Evolutionary conservation across 2,888 invertebrate genomes (phyloP).

Genomic region (Eristalis pertinax): DNA sequence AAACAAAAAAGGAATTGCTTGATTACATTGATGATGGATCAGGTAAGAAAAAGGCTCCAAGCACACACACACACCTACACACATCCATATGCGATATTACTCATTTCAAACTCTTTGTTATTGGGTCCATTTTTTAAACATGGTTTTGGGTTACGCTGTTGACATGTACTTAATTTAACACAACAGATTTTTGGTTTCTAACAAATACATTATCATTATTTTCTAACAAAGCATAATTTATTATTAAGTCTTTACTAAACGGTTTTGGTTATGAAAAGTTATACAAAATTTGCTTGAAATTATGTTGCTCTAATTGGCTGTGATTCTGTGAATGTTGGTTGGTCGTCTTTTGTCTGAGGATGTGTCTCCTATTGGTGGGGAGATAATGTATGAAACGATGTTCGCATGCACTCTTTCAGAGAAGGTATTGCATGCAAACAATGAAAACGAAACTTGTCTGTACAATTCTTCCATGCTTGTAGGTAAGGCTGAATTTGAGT

Average conservation of each 20-base stretch:
- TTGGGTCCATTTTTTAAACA: background rate
- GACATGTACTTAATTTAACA: background rate
- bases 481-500: background rate
- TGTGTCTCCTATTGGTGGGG: background rate
- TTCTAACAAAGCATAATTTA: background rate
- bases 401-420: background rate
- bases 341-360: background rate
- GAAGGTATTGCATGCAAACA: background rate
- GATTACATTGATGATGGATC: constrained; percentile 81
- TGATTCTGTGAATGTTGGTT: background rate
- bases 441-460: background rate
- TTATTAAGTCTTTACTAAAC: background rate
- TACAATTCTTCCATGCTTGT: background rate
- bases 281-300: background rate
- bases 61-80: background rate
- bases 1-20: constrained; percentile 79
- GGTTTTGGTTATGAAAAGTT: background rate
- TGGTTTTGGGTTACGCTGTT: background rate
- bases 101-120: background rate
- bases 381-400: background rate
- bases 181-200: background rate
- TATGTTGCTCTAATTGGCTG: background rate
- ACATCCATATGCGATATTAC: background rate
- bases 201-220: background rate
- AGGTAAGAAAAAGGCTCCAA: constrained; percentile 74